Evolutionary conservation across 2,888 invertebrate genomes (phyloP), one percentile per base, ranked within the genome.

Genomic region (Microctonus hyperodae): DNA sequence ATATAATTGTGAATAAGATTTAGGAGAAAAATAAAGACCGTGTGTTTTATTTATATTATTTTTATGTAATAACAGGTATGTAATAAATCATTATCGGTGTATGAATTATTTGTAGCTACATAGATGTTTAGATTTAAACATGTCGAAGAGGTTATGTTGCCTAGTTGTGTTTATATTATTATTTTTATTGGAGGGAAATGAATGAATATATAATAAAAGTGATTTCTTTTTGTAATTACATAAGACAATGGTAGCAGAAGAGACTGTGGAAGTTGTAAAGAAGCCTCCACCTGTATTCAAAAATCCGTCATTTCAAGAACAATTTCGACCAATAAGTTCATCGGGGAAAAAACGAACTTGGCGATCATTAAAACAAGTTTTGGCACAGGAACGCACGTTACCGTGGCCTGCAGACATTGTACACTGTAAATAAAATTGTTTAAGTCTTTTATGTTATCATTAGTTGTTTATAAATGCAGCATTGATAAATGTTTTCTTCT

Each of bases 331-430:
- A 5, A 81, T 77, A 20, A 80, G 76, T 67, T 80, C 66, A 33
- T 81, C 80, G 10, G 82, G 83, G 2, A 95, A 94, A 79, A 95
- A 94, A 81, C 88, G 93, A 73, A 90, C 92, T 72, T 96, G 95
- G 94, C 91, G 93, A 81, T 94, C 94, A 6, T 82, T 96, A 57
- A 96, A 96, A 83, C 96, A 96, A 87, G 94, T 96, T 76, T 85
- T 94, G 59, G 87, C 94, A 1, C 90, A 92, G 48, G 96, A 96
- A 80, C 89, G 92, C 81, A 83, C 90, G 28, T 85, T 94, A 67
- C 91, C 91, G 2, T 94, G 95, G 94, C 88, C 90, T 22, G 88
- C 90, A 68, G 90, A 92, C 79, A 89, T 90, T 61, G 89, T 94
- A 65, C 88, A 93, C 76, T 96, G 92, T 92, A 86, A 87, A 88